Base-by-base conservation (phyloP, 2,888 invertebrate genomes). In the Sicus ferrugineus region DNA sequence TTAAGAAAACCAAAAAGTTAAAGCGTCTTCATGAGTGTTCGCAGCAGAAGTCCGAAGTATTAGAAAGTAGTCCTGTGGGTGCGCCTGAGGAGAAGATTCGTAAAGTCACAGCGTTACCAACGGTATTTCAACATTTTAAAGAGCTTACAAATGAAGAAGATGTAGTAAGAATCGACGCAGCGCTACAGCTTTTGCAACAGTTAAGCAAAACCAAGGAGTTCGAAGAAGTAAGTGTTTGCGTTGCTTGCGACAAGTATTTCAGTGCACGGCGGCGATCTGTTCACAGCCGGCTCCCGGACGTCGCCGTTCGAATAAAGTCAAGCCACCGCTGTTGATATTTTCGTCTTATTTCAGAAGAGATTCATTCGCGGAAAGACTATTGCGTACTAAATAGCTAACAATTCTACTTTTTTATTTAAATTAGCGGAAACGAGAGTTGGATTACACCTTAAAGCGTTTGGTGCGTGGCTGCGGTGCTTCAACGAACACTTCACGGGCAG, bases 391-490 rank as follows among this genome's bases (percentile, higher is more conserved):
- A 30, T 30, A n/a, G n/a, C n/a, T n/a, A n/a, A 11, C 59, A 54
- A 46, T 19, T 48, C n/a, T 30, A 50, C 9, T 64, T 69, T 71
- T 73, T 75, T 58, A 61, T 69, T 62, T 78, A 52, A 61, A 68
- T 63, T 78, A 92, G 88, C 87, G 77, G 86, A 86, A 76, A 87
- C 76, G 88, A 80, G 92, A 93, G 80, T 74, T 90, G 14, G 85
- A 88, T 59, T 93, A 93, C 84, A 88, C 89, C 0, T 79, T 94
- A 42, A 89, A 88, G 73, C 87, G 93, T 75, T 83, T 93, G 62
- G 87, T 94, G 3, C 87, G 92, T 75, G 93, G 93, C 72, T 85
- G 93, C 72, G 92, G 92, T 38, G 90, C 93, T 1, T 89, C 91
- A 23, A 87, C 90, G 48, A 87, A 88, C 26, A 86, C 87, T 26